These are phyloP conservation scores for Pristionchus japonicus DNA, from an alignment of 2,888 invertebrate genomes.

Conservation along the genomic window DNA sequence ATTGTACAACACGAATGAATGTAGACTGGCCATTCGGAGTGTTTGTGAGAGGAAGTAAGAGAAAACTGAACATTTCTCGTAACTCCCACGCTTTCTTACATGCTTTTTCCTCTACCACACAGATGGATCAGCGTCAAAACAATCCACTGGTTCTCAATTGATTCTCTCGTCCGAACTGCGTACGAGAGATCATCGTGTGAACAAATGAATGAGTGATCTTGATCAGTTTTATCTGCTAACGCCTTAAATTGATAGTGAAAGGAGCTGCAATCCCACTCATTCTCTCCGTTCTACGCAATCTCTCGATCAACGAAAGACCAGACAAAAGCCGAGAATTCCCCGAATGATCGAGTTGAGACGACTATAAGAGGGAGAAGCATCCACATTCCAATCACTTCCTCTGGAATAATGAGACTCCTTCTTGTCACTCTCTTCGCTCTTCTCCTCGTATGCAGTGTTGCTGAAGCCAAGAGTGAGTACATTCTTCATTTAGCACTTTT, in stretches of 20 bases:
- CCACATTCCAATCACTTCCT: background rate
- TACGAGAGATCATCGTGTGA: slow-evolving; percentile 15
- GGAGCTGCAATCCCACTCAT: background rate
- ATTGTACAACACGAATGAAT: no score
- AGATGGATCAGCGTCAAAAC: background rate
- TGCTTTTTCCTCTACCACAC: background rate
- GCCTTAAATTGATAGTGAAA: background rate
- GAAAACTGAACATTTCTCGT: no score
- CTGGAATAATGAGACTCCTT: background rate
- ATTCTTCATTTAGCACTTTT: background rate
- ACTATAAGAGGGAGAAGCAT: background rate
- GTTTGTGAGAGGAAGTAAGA: no score
- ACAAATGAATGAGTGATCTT: background rate
- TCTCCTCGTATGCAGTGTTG: background rate
- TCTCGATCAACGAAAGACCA: background rate
- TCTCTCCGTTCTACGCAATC: background rate
- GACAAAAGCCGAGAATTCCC: background rate
- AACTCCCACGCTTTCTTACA: no score
- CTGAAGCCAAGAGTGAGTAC: background rate
- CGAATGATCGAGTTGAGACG: background rate
- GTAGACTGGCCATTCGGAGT: no score
- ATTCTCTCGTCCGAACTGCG: background rate
- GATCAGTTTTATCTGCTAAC: background rate
- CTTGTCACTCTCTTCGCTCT: background rate
- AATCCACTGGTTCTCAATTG: background rate